These are phyloP conservation scores for Dinocampus coccinellae DNA, from an alignment of 2,888 invertebrate genomes.

Conservation along the genomic window DNA sequence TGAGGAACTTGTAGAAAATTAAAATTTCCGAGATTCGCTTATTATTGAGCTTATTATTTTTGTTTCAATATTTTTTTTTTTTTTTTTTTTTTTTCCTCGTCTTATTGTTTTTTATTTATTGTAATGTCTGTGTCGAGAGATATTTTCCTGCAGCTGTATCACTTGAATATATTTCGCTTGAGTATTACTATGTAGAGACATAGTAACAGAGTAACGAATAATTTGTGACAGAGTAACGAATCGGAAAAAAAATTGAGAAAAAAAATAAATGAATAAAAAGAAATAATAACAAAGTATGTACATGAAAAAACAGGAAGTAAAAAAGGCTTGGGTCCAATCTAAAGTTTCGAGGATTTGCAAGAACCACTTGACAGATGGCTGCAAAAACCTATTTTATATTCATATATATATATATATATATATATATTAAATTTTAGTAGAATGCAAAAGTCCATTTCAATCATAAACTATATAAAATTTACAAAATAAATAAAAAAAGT, in stretches of 20 bases:
- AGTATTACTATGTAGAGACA: background rate
- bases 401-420: no score
- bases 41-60: background rate
- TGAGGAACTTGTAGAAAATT: background rate
- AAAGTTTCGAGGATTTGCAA: conserved; percentile 19
- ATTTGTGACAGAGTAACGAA: background rate
- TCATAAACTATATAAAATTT: no score
- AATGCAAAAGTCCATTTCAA: no score
- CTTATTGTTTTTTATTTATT: background rate
- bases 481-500: no score
- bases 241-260: background rate
- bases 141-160: background rate
- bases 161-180: background rate
- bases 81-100: background rate
- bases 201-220: no score
- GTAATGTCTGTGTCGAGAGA: background rate
- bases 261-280: background rate
- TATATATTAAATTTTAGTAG: no score
- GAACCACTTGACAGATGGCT: background rate
- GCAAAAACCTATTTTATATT: background rate
- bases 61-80: no score
- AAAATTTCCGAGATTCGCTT: conserved; percentile 1
- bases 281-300: background rate
- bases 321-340: background rate
- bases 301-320: background rate